A percentile compares a stretch with the other conserved stretches of the same genome.
Conservation (phyloP, 2,797 vertebrate genomes). For the Eulemur coronatus region DNA sequence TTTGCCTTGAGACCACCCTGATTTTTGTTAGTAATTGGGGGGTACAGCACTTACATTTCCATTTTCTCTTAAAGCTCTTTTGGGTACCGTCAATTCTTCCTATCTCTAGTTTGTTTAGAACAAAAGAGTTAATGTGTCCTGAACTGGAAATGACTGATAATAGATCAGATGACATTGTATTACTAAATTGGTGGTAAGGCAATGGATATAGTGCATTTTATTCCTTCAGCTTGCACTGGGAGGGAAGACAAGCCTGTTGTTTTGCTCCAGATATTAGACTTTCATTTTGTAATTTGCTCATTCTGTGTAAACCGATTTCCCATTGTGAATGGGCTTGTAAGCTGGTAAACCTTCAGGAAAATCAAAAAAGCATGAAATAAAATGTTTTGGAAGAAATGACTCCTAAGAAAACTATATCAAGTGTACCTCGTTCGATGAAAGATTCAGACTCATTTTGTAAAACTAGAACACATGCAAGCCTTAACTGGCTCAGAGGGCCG, state of each 20-base stretch:
- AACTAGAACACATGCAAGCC: rapidly evolving
- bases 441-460: background rate
- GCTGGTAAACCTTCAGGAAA: background rate
- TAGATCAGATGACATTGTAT: rapidly evolving
- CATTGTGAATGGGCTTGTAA: background rate
- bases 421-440: background rate
- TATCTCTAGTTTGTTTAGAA: background rate
- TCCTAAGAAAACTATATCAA: background rate
- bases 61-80: background rate
- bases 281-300: background rate
- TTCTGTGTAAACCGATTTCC: background rate
- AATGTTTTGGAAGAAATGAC: background rate
- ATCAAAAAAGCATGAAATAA: slow-evolving; percentile 33
- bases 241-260: background rate
- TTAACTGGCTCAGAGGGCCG: rapidly evolving
- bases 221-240: background rate
- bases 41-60: background rate
- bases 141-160: background rate
- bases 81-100: too few relatives aligned
- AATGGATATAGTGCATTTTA: rapidly evolving
- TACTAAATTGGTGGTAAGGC: rapidly evolving
- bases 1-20: background rate
- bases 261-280: background rate
- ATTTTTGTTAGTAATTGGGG: background rate
- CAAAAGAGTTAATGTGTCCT: background rate